Base-by-base conservation (phyloP, 2,113 vertebrate genomes). In the Struthidea cinerea region DNA sequence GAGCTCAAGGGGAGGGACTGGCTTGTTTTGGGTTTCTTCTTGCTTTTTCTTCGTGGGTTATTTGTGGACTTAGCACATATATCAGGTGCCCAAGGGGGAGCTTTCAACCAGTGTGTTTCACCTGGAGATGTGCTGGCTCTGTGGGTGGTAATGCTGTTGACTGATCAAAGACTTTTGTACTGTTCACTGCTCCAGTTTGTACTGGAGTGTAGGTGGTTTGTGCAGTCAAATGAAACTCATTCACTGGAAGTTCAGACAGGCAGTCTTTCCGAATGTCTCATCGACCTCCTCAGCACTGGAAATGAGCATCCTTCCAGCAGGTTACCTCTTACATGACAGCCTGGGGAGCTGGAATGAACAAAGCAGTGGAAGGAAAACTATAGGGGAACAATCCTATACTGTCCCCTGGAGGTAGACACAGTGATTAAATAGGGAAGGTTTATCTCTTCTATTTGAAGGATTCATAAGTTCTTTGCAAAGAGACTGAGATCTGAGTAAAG, bases 391-490 rank as follows among this genome's bases (percentile, higher is more conserved):
- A 88, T 94, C 76, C 76, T 93, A 64, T 89, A 49, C 92, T 94
- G 96, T 93, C 92, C 92, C 85, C 93, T 94, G 90, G 79, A 96
- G 94, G 93, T 90, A 32, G 86, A 86, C 47, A 33, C 12, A 49
- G 50, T 67, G 84, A 92, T 71, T 71, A 68, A 91, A 71, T 46
- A 71, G 17, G 19, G 39, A 90, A 88, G 49, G 5, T 69, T 94
- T 83, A 3, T 88, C 39, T 78, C n/a, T 94, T 74, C 27, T 49
- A 1, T 35, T 50, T 55, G 47, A 86, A 59, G 41, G n/a, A 84
- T 59, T 75, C 22, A 4, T 68, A 59, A 78, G 14, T 6, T 87
- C 7, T 87, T 87, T 87, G 28, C 27, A 69, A 46, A 69, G n/a
- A 61, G 26, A 19, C 19, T 57, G 37, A 49, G 18, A 57, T 65